Evolutionary conservation across 2,888 invertebrate species (phyloP).

Genomic region (Amaurobius ferox): DNA sequence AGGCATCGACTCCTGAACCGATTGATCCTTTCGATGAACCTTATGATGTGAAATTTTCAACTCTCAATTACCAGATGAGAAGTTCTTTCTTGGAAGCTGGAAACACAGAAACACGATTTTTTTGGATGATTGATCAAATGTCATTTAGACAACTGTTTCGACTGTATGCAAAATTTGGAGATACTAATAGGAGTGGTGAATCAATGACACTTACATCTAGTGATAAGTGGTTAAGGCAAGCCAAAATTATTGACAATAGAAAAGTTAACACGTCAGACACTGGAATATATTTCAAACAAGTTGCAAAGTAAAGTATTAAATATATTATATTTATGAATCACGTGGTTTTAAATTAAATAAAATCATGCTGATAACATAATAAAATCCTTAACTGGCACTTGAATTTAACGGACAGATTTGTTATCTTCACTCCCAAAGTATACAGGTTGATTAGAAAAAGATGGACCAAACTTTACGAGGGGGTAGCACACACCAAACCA

Average conservation of each 20-base stretch:
- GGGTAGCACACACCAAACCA: too few relatives aligned
- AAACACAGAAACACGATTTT: conserved; percentile 47
- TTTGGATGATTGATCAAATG: conserved; percentile 62
- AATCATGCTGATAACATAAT: too few relatives aligned
- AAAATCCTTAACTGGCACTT: too few relatives aligned
- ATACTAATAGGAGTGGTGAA: conserved; percentile 89
- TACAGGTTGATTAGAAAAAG: too few relatives aligned
- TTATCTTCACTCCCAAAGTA: too few relatives aligned
- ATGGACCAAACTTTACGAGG: too few relatives aligned
- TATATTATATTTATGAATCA: too few relatives aligned
- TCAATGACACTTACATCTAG: conserved; percentile 90
- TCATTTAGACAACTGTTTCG: conserved; percentile 85
- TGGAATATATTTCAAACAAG: conserved; percentile 91
- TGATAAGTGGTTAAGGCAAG: conserved; percentile 96
- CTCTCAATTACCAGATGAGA: conserved; percentile 50
- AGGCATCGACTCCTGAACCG: conserved; percentile 45
- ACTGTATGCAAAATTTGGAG: conserved; percentile 91
- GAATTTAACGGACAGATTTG: too few relatives aligned
- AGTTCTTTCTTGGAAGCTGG: conserved; percentile 54
- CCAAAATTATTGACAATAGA: conserved; percentile 86
- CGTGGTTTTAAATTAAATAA: too few relatives aligned
- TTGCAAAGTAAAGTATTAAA: conserved; percentile 85
- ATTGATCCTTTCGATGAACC: conserved; percentile 43
- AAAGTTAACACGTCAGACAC: conserved; percentile 93
- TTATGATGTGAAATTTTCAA: conserved; percentile 45